Base-by-base conservation (phyloP, 2,113 vertebrate genomes). In the Phrynosoma platyrhinos region DNA sequence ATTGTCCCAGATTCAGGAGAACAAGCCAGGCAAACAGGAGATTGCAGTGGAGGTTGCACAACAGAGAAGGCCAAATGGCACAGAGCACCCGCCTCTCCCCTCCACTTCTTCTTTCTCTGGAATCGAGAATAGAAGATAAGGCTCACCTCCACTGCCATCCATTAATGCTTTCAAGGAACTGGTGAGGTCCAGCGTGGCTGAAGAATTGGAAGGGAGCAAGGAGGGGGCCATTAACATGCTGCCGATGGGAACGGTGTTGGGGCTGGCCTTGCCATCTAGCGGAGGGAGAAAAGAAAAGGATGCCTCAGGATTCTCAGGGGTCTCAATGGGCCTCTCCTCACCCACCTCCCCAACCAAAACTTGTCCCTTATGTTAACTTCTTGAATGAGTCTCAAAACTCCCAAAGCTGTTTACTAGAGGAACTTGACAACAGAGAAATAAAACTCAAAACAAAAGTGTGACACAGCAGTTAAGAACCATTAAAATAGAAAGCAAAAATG, bases 211-310 rank as follows among this genome's bases (percentile, higher is more conserved):
- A 92, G 96, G 96, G 93, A 96, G 96, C 75, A 93, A 92, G 84
- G 96, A 97, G 93, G 97, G 96, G 88, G 98, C 93, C 87, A 95
- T 94, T 82, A 97, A 96, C 95, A 97, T 96, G 86, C 95, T 97
- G 95, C 97, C 97, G 93, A 97, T 94, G 92, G 97, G 96, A 92
- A 97, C 94, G 90, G 96, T 96, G 93, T 94, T 97, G 90, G 97
- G 93, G 91, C 96, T 97, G 87, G 96, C 94, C 96, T 98, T 99
- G 81, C 96, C 95, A 93, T 98, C 98, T 98, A 95, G 52, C 92
- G 91, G 69, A 72, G 40, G 27, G 12, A 85, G 47, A 8, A 9
- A 32, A 82, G 42, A 21, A 7, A 58, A 5, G 5, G 32, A 0
- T 8, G 4, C 52, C 2, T 72, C 20, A n/a, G 13, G 5, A 55